Evolutionary conservation across 64 coral and sea anemone genomes (phyloP), one percentile per base, ranked within the genome.

Genomic region (Montipora cactus): DNA sequence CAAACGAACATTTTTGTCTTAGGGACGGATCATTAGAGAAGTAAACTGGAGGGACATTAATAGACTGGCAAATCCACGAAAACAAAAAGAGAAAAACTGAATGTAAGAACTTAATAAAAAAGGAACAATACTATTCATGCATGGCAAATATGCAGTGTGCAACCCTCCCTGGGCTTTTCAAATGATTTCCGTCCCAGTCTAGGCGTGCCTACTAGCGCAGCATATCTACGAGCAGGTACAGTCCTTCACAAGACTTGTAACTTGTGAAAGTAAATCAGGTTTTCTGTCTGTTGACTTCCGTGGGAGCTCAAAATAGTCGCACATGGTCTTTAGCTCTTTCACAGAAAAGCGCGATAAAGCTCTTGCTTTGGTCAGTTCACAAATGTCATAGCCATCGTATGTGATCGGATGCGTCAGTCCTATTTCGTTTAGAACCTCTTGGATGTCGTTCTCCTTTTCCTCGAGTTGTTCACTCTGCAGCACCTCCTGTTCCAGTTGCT

Each of bases 341-440:
- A 53, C 49, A 66, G 57, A 81, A 67, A 90, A 90, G 59, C 37
- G 75, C 77, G 77, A 79, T 66, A 90, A 71, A 46, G 88, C 75
- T 7, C 47, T 64, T 58, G 23, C n/a, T 66, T 90, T 90, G 59
- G 67, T 57, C 55, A 22, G 13, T 48, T 47, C 77, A 48, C 88
- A 90, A 80, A 80, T 90, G 62, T 90, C 88, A 61, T 90, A 79
- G 5, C 77, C 88, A 22, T 81, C 88, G 79, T 90, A 90, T 77
- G 75, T 67, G 77, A 90, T 80, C 20, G 77, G 88, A 78, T 90
- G 88, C 61, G 79, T 76, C 59, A 90, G 28, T 59, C 75, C 88
- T 76, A 90, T 59, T 78, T 90, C 76, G 21, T 21, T 66, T 28
- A 80, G 88, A 55, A 90, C 37, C 67, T 90, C 88, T 79, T 90